Percentiles rank a stretch among this genome's conserved stretches.
Evolutionary conservation across 1,140 invertebrate genomes (phyloP).

Genomic region (Drosophila aff.): DNA sequence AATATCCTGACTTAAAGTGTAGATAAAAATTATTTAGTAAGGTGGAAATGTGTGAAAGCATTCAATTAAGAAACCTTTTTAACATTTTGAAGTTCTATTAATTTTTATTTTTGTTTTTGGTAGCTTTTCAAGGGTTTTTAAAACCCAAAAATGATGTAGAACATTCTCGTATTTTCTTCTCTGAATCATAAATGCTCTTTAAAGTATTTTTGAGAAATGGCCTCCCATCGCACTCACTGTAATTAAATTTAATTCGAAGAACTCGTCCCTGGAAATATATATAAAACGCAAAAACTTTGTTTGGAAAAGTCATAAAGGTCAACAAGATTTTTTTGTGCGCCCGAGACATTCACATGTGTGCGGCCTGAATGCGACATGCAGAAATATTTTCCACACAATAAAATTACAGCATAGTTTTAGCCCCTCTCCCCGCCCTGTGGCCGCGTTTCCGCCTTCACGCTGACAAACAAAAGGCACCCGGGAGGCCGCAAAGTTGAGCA

Average conservation of each 20-base stretch:
- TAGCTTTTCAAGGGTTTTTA: no score
- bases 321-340: conserved; percentile 29
- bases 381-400: conserved; percentile 64
- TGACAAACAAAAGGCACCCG: conserved; percentile 54
- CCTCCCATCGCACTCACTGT: conserved; percentile 14
- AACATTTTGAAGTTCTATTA: no score
- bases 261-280: conserved; percentile 8
- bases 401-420: conserved; percentile 61
- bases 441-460: conserved; percentile 48
- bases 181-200: not conserved
- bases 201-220: not conserved
- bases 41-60: not conserved
- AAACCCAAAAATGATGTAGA: no score
- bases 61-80: no score
- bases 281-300: not conserved
- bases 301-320: conserved; percentile 38
- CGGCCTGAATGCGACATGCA: conserved; percentile 37
- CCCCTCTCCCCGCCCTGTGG: not conserved
- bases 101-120: no score
- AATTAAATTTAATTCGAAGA: conserved; percentile 44
- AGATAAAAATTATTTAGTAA: not conserved
- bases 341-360: conserved; percentile 8
- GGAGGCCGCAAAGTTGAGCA: conserved; percentile 50
- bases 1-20: not conserved
- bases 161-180: no score